phyloP scores from a whole-genome alignment of 37 sponge, comb jelly and placozoan species.

The Tethya wilhelma region DNA sequence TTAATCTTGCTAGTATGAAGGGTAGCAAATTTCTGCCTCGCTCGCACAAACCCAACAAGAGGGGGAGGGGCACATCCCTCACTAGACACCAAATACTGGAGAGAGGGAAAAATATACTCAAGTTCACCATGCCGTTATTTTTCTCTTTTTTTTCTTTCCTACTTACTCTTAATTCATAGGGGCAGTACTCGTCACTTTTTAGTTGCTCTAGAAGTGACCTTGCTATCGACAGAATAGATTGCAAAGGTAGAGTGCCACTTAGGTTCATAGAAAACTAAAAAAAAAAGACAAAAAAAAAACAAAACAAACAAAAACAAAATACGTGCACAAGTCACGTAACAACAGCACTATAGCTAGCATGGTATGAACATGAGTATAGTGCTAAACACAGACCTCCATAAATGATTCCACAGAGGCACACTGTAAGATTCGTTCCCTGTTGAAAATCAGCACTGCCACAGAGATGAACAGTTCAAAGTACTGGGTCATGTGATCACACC shows the following conservation, averaged over 20 bases:
- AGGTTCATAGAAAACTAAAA: conserved; percentile 22
- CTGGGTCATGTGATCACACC: conserved; percentile 21
- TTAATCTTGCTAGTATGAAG: conserved; percentile 12
- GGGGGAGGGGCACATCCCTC: conserved; percentile 40
- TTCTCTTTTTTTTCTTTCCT: not conserved
- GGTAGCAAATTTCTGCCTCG: conserved; percentile 40
- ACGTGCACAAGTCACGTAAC: not conserved
- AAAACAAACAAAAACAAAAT: too few relatives aligned
- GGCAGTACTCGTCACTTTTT: conserved; percentile 24
- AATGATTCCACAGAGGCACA: conserved; percentile 11
- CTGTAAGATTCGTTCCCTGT: not conserved
- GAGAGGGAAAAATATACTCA: too few relatives aligned
- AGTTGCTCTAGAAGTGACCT: conserved; percentile 26
- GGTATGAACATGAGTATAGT: not conserved
- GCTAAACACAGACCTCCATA: conserved; percentile 21
- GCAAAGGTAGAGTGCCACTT: not conserved
- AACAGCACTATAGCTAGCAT: not conserved
- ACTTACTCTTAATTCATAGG: conserved; percentile 41
- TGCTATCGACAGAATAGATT: conserved; percentile 8
- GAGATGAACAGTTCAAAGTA: conserved; percentile 30
- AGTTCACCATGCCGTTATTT: too few relatives aligned
- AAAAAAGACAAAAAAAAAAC: too few relatives aligned
- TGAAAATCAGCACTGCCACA: conserved; percentile 10
- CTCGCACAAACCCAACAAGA: conserved; percentile 53
- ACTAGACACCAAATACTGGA: conserved; percentile 29